A percentile compares a stretch with the other conserved stretches of the same genome.
phyloP scores from a whole-genome alignment of 64 coral and sea anemone genomes.

The Stichodactyla helianthus region DNA sequence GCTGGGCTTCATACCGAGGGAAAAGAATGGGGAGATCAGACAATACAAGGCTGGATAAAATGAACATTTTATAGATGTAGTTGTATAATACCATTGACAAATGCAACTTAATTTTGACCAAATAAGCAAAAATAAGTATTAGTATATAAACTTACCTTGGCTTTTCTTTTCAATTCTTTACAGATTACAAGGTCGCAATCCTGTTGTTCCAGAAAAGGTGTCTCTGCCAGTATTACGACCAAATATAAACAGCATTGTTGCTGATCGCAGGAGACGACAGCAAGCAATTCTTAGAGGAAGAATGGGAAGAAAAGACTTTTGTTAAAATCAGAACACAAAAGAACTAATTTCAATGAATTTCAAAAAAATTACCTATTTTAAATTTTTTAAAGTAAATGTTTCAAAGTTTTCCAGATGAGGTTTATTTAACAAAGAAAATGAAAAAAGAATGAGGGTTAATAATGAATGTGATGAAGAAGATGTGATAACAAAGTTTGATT shows the following conservation, averaged over 20 bases:
- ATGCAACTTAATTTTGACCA: no score
- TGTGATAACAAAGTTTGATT: not conserved
- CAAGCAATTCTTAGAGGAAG: conserved; percentile 82
- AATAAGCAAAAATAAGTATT: not conserved
- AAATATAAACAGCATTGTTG: conserved; percentile 64
- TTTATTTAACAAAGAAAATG: not conserved
- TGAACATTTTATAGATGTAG: no score
- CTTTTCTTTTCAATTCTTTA: not conserved
- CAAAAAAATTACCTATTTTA: not conserved
- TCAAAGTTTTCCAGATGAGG: not conserved
- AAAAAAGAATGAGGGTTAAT: no score
- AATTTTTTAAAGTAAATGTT: not conserved
- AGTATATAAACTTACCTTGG: not conserved
- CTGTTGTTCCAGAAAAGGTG: conserved; percentile 49
- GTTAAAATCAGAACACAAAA: not conserved
- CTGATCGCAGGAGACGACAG: conserved; percentile 65
- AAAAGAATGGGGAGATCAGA: no score
- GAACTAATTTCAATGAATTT: not conserved
- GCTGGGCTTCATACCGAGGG: no score
- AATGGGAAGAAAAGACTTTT: conserved; percentile 57
- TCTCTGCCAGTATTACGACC: conserved; percentile 66
- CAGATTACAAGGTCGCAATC: conserved; percentile 37
- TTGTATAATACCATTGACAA: no score
- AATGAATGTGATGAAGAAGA: not conserved
- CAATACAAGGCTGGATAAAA: no score